These are phyloP conservation scores for Pilophorus perplexus DNA, from an alignment of 2,888 invertebrate species.

Conservation along the genomic window DNA sequence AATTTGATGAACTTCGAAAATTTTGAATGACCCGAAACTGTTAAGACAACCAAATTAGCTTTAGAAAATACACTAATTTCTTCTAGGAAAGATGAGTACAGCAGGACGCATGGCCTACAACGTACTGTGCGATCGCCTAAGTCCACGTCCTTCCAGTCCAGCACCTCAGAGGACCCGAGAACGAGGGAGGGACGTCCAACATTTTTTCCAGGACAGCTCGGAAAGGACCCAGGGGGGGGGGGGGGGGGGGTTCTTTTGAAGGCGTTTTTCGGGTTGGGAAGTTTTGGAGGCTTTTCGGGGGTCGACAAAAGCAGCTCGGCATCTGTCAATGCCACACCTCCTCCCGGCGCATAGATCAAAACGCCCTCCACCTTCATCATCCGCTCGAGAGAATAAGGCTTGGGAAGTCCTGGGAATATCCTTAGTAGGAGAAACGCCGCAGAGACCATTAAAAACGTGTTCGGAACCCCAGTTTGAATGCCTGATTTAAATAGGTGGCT, in stretches of 20 bases:
- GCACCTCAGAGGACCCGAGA: neutral
- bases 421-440: neutral
- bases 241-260: neutral
- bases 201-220: neutral
- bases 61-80: too few relatives aligned
- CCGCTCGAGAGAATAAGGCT: neutral
- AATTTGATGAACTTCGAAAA: too few relatives aligned
- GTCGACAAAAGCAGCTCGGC: conserved; percentile 13
- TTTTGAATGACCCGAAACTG: too few relatives aligned
- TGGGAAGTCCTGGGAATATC: neutral
- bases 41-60: too few relatives aligned
- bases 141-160: too few relatives aligned
- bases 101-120: too few relatives aligned
- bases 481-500: neutral
- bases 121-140: too few relatives aligned
- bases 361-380: conserved; percentile 4
- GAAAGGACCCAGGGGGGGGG: neutral
- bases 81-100: too few relatives aligned
- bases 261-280: too few relatives aligned
- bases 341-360: conserved; percentile 29
- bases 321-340: conserved; percentile 37
- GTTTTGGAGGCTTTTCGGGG: too few relatives aligned
- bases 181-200: neutral
- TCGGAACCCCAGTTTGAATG: neutral
- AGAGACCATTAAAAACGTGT: too few relatives aligned